Percentiles rank a stretch among this genome's conserved stretches.
These are phyloP conservation scores for Falco peregrinus DNA, from an alignment of 2,797 vertebrate species.

Conservation along the genomic window DNA sequence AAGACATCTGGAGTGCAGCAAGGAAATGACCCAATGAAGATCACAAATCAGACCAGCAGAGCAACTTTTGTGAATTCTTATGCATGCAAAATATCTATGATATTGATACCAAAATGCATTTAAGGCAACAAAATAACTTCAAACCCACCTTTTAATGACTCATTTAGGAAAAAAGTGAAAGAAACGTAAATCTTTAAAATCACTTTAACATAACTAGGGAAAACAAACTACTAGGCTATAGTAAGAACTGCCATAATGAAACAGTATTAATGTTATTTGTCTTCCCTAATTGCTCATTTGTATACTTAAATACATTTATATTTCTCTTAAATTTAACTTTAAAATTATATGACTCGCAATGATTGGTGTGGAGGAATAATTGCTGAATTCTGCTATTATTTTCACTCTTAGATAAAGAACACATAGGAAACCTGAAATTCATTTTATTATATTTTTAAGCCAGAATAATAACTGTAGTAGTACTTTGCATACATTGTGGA, in stretches of 20 bases:
- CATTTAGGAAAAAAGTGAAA: background rate
- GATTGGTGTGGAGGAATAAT: background rate
- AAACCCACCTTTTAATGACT: background rate
- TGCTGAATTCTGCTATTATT: background rate
- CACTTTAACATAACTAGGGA: background rate
- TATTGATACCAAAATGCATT: background rate
- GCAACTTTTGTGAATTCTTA: background rate
- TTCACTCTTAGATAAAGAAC: background rate
- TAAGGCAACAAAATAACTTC: background rate
- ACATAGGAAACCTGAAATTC: background rate
- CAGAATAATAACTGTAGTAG: background rate
- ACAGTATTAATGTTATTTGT: background rate
- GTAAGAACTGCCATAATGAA: background rate
- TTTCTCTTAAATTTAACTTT: background rate
- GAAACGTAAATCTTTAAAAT: background rate
- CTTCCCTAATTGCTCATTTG: background rate
- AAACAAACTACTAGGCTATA: background rate
- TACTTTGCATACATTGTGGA: background rate
- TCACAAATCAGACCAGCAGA: background rate
- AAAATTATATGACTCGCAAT: background rate
- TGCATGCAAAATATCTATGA: background rate
- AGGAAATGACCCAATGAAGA: background rate
- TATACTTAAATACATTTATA: background rate
- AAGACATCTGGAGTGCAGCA: constrained; percentile 19
- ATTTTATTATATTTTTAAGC: background rate